A percentile compares a stretch with the other conserved stretches of the same genome.
Conservation (phyloP, 1,140 invertebrate species). For the Eueides isabella region DNA sequence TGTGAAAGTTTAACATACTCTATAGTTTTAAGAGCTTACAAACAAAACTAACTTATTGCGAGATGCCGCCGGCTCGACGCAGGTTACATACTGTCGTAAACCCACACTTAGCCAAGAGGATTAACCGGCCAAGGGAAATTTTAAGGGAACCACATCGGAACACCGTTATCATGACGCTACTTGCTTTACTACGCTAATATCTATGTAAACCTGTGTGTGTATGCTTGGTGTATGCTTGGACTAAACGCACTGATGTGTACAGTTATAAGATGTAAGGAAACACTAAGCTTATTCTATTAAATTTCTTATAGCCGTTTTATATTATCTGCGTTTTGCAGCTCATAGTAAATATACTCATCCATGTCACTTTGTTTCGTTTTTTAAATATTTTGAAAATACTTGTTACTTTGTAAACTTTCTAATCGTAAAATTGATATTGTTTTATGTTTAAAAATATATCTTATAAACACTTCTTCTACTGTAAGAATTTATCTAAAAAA, state of each 20-base stretch:
- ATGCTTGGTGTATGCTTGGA: slow-evolving; percentile 2
- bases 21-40: slow-evolving; percentile 73
- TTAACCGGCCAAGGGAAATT: slow-evolving; percentile 48
- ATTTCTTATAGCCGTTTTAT: neutral
- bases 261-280: slow-evolving; percentile 11
- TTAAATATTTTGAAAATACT: no score
- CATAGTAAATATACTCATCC: no score
- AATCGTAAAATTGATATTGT: no score
- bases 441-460: no score
- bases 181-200: slow-evolving; percentile 37
- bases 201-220: slow-evolving; percentile 26
- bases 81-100: slow-evolving; percentile 76
- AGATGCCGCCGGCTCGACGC: slow-evolving; percentile 61
- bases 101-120: slow-evolving; percentile 49
- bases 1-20: slow-evolving; percentile 43
- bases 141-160: slow-evolving; percentile 44
- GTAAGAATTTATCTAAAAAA: no score
- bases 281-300: neutral
- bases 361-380: no score
- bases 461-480: no score
- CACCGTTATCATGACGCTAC: slow-evolving; percentile 36
- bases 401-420: no score
- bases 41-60: slow-evolving; percentile 75
- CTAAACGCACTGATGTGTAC: neutral
- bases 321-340: neutral